Conservation (phyloP, 2,888 invertebrate species). For the Proisotoma minuta region DNA sequence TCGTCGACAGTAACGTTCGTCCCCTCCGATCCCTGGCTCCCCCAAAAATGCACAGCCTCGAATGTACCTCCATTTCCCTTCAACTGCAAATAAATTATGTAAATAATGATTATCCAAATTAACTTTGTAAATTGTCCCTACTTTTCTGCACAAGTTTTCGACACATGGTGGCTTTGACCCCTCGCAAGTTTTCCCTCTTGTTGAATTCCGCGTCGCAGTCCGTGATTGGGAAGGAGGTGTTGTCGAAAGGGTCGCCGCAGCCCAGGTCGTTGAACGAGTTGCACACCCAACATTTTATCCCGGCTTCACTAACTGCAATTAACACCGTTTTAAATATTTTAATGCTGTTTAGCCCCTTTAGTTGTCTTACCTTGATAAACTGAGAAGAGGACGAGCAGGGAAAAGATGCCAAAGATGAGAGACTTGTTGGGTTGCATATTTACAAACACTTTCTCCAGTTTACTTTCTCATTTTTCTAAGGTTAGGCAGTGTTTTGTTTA, state of each 20-base stretch:
- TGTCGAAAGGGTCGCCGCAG: slow-evolving; percentile 88
- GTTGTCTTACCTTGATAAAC: slow-evolving; percentile 19
- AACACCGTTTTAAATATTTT: not conserved
- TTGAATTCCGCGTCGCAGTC: slow-evolving; percentile 62
- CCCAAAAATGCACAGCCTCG: slow-evolving; percentile 85
- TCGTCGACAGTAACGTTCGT: slow-evolving; percentile 85
- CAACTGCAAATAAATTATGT: slow-evolving; percentile 56
- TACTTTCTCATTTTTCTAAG: too few relatives aligned
- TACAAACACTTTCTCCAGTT: too few relatives aligned
- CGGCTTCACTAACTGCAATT: slow-evolving; percentile 50
- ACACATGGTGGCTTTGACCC: slow-evolving; percentile 75
- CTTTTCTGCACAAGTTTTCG: slow-evolving; percentile 88
- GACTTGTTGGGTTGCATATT: too few relatives aligned
- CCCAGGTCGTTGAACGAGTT: slow-evolving; percentile 82
- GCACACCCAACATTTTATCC: slow-evolving; percentile 82
- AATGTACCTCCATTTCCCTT: slow-evolving; percentile 83
- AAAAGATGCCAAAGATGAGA: slow-evolving; percentile 5
- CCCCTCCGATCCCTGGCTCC: slow-evolving; percentile 81
- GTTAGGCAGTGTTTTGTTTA: too few relatives aligned
- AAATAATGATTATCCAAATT: not conserved
- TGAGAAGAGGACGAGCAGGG: slow-evolving; percentile 6
- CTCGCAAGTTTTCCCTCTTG: slow-evolving; percentile 54
- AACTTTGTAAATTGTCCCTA: slow-evolving; percentile 48
- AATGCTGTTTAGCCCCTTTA: not conserved
- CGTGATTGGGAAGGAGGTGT: slow-evolving; percentile 76